A percentile compares a stretch with the other conserved stretches of the same genome.
Conservation (phyloP, 2,113 vertebrate genomes). For the Rafetus swinhoei region DNA sequence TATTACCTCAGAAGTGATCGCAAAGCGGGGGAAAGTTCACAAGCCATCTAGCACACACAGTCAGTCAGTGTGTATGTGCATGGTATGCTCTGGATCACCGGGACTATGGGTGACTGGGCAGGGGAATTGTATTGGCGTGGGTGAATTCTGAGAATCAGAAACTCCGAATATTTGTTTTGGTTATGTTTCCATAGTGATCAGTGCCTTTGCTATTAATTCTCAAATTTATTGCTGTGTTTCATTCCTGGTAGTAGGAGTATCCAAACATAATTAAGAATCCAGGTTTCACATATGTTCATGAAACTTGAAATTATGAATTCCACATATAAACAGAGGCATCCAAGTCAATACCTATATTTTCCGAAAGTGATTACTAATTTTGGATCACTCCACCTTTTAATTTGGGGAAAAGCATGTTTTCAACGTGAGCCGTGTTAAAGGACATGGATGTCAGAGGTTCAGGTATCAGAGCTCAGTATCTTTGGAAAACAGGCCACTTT, state of each 20-base stretch:
- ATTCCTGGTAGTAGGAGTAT: neutral
- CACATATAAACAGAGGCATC: neutral
- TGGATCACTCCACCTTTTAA: neutral
- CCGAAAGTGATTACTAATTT: neutral
- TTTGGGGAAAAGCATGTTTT: neutral
- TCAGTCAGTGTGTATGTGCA: fast-evolving
- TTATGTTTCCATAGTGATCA: constrained; percentile 29
- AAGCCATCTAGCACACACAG: fast-evolving
- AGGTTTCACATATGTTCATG: neutral
- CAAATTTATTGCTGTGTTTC: neutral
- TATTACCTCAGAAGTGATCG: constrained; percentile 35
- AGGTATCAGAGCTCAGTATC: fast-evolving
- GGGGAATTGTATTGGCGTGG: constrained; percentile 38
- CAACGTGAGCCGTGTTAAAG: neutral
- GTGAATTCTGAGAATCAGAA: constrained; percentile 56
- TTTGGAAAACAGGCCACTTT: fast-evolving
- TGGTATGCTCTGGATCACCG: neutral
- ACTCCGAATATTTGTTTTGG: constrained; percentile 29
- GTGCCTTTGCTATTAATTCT: constrained; percentile 20
- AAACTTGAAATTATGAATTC: neutral
- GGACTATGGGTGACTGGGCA: neutral
- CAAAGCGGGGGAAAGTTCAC: neutral
- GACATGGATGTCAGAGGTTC: neutral
- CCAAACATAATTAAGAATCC: neutral
- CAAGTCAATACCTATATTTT: neutral